phyloP scores from a whole-genome alignment of 1,140 invertebrate genomes.

The Neuroterus valhalla region DNA sequence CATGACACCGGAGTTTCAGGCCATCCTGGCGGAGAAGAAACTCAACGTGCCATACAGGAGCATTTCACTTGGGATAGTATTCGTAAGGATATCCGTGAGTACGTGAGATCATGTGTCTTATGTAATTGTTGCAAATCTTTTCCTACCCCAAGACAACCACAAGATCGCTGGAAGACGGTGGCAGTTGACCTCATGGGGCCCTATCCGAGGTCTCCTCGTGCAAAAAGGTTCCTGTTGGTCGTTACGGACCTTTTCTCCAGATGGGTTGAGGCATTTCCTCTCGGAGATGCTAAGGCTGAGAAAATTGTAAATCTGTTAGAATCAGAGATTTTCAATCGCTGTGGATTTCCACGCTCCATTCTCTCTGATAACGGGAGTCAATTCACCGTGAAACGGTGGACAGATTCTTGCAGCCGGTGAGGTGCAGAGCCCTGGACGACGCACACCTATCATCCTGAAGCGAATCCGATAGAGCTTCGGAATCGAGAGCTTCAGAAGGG shows the following conservation, averaged over 20 bases:
- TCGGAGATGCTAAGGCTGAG: slow-evolving; percentile 31
- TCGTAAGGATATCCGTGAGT: slow-evolving; percentile 15
- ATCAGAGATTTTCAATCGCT: slow-evolving; percentile 51
- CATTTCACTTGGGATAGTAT: slow-evolving; percentile 32
- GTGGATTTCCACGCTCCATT: neutral
- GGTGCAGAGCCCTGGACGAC: neutral
- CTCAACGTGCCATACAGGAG: slow-evolving; percentile 18
- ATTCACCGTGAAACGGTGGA: slow-evolving; percentile 22
- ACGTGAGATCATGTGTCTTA: slow-evolving; percentile 26
- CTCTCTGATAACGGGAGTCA: slow-evolving; percentile 19
- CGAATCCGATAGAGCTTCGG: neutral
- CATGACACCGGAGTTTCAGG: neutral
- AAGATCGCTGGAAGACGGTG: too few species aligned
- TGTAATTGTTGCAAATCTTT: slow-evolving; percentile 31
- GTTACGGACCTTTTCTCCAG: slow-evolving; percentile 62
- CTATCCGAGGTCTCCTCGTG: slow-evolving; percentile 36
- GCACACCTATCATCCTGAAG: neutral
- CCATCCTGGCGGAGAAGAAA: neutral
- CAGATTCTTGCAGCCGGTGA: neutral
- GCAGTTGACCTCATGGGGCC: too few species aligned
- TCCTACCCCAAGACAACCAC: slow-evolving; percentile 3
- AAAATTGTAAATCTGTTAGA: slow-evolving; percentile 38
- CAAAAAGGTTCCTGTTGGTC: slow-evolving; percentile 61
- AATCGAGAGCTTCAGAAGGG: neutral
- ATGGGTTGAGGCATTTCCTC: slow-evolving; percentile 38